Evolutionary conservation across 2,113 vertebrate genomes (phyloP), one percentile per base, ranked within the genome.

Genomic region (Ornithorhynchus anatinus): DNA sequence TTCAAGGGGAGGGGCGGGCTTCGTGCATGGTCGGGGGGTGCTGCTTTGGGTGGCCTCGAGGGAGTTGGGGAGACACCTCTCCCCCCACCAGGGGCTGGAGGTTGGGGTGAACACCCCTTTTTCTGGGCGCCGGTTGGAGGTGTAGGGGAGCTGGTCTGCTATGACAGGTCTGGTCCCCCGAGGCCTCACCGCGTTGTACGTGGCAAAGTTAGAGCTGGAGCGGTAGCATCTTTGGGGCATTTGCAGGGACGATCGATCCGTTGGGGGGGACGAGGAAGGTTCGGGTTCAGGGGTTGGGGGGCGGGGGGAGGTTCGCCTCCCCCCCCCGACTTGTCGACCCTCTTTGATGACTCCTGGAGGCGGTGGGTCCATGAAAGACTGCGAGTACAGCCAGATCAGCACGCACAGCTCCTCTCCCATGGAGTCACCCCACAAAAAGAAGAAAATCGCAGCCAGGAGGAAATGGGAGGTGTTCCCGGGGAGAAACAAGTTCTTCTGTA

Each of bases 401-500:
- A 98, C 96, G 84, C 95, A 95, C 88, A 96, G 94, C 92, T 96
- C 96, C 75, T 98, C 96, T 62, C 96, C 96, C 75, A 98, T 98
- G 96, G 97, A 99, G 95, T 97, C 96, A 85, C 96, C 96, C 58
- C 95, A 95, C 88, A 95, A 95, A 92, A 98, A 96, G 84, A 96
- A 91, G 93, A 93, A 90, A 81, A 66, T 70, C 5, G 91, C 84
- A 81, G 93, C 92, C 35, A 95, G 94, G 83, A 95, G 93, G 90
- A 99, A 98, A 94, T 99, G 97, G 98, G 95, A 98, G 91, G 91
- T 95, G 78, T 99, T 99, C 88, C 97, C 96, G 7, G 97, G 98
- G 72, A 95, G 96, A 87, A 99, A 99, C 93, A 98, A 95, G 45
- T 99, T 99, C 86, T 98, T 95, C 90, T 99, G 98, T 91, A 87